Conservation (phyloP, 2,113 vertebrate species). For the Psittacus erithacus region DNA sequence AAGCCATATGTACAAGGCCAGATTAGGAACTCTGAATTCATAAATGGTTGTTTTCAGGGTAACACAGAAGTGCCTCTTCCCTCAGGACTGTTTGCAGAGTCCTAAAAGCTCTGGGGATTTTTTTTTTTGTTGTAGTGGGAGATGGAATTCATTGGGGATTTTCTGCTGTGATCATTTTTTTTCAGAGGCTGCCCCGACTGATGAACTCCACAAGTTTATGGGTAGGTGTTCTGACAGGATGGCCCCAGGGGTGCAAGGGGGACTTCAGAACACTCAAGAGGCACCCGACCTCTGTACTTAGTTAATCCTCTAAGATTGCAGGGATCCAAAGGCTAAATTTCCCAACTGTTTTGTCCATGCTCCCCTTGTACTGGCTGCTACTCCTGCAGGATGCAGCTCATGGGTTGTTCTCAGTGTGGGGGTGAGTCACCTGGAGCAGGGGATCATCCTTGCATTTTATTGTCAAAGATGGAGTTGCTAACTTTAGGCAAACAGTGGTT, state of each 20-base stretch:
- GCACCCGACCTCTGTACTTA: not conserved
- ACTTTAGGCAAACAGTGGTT: slow-evolving; percentile 63
- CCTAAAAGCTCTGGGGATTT: not conserved
- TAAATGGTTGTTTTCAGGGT: not conserved
- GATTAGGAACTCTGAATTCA: not conserved
- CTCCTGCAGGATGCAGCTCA: not conserved
- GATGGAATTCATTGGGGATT: not conserved
- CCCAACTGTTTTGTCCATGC: not conserved
- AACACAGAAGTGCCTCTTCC: not conserved
- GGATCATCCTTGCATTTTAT: not conserved
- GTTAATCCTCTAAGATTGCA: not conserved
- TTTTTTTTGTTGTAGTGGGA: not conserved
- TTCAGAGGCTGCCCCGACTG: not conserved
- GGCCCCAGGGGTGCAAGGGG: not conserved
- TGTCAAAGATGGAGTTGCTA: not conserved
- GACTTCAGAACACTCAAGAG: rapidly evolving
- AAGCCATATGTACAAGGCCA: not conserved
- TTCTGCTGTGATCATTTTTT: not conserved
- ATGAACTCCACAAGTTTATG: not conserved
- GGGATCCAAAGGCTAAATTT: not conserved
- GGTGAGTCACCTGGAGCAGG: not conserved
- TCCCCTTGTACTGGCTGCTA: not conserved
- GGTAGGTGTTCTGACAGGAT: not conserved
- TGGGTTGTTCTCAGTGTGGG: not conserved
- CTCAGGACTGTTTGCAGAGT: not conserved